Base-by-base conservation (phyloP, 2,797 vertebrate genomes). In the Champsocephalus gunnari region DNA sequence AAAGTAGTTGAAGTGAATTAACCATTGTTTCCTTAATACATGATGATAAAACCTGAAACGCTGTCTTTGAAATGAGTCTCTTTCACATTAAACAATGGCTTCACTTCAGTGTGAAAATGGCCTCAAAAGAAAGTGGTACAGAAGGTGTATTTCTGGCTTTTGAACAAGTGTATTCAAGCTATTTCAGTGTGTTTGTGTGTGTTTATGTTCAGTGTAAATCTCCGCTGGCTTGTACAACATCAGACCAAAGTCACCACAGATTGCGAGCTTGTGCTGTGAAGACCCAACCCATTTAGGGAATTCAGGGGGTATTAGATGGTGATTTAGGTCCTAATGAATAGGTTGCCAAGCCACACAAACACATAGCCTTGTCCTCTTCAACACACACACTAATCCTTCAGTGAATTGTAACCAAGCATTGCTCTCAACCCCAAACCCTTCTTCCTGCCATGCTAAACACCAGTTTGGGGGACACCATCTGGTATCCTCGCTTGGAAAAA, bases 311-410 rank as follows among this genome's bases (percentile, higher is more conserved):
- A 96, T 96, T 96, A 96, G 95, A 95, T 95, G 93, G 94, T 94
- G 95, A 95, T 96, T 96, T 96, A 95, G 94, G 92, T 92, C 48
- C 93, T 95, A 96, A 96, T 96, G 95, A 96, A 96, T 93, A 92
- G 89, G 91, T 93, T 92, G 94, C 81, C 94, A 95, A 95, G 95
- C 95, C 84, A 47, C 95, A 91, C 95, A 92, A 58, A 62, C 66
- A 71, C 76, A 74, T 87, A 87, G 90, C 94, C 92, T 32, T 68
- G 70, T 70, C 76, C 59, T 62, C 57, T 59, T 71, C 72, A 81
- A 58, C 34, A 80, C 54, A 57, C 71, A 75, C 75, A 68, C 74
- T 73, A 84, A 94, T 90, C 95, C 94, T 93, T 93, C 85, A 93
- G 93, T 92, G 93, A 93, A 94, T 93, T 93, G 94, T 92, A 87